Base-by-base conservation (phyloP, 2,888 invertebrate species). In the Dryocosmus kuriphilus region DNA sequence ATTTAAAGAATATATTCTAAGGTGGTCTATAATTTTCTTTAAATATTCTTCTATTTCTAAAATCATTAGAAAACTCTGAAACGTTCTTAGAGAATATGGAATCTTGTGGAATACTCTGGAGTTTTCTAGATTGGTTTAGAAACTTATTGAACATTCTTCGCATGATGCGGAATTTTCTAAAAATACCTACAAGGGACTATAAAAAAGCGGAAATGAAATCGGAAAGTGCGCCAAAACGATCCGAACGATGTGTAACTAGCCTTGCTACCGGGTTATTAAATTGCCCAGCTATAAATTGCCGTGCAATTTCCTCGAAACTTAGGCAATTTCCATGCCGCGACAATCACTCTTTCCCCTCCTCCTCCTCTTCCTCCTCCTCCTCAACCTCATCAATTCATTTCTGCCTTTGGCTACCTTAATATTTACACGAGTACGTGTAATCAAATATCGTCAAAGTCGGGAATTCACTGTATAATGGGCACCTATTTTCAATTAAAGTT, bases 231-330 rank as follows among this genome's bases (percentile, higher is more conserved):
- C 8, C 62, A 61, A 74, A 79, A 79, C 71, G 80, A 77, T 77
- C 75, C 55, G 79, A 77, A 75, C 57, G 77, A 65, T 79, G 74
- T 76, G 78, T 78, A 76, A 77, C 80, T 79, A 77, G 76, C 71
- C 77, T 57, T 19, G 57, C 76, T 76, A 75, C 67, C 75, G 46
- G 79, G 80, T 80, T 86, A 84, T 85, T 85, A 87, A 87, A 88
- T 84, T 81, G 84, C 79, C 77, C 80, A 86, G 86, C 86, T 86
- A 86, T 89, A 89, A 90, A 90, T 90, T 88, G 88, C 86, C 85
- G 85, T 79, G 85, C 86, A 88, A 89, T 90, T 88, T 89, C 86
- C 87, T 85, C 81, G 82, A 86, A 90, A 90, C 88, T 90, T 89
- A 87, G 87, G 89, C 90, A 90, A 90, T 89, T 88, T 88, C 88